Percentiles rank a stretch among this genome's conserved stretches.
These are phyloP conservation scores for Lissonota sp. DNA, from an alignment of 2,888 invertebrate genomes.

Conservation along the genomic window DNA sequence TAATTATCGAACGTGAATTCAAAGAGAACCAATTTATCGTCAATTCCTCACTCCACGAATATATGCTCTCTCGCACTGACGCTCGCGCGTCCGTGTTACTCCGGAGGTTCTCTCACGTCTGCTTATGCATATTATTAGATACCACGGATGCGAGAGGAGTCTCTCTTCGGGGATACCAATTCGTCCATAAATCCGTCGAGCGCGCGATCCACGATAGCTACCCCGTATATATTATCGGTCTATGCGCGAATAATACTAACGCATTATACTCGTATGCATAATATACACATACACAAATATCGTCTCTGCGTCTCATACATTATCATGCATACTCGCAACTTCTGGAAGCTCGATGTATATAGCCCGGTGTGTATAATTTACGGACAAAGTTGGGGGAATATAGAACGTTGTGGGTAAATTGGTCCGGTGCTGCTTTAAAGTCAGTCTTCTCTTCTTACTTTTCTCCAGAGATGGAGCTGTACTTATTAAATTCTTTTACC, in stretches of 20 bases:
- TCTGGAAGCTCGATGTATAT: conserved; percentile 16
- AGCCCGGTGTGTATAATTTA: conserved; percentile 10
- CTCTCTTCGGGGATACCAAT: conserved; percentile 53
- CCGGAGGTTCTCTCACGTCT: conserved; percentile 9
- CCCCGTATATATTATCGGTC: conserved; percentile 45
- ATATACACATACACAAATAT: background rate
- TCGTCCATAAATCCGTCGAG: conserved; percentile 63
- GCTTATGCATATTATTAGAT: conserved; percentile 41
- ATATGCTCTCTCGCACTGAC: background rate
- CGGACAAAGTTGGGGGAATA: no score
- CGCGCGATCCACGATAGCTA: conserved; percentile 59
- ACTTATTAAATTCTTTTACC: no score
- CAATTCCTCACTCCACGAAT: conserved; percentile 10
- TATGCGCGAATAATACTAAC: conserved; percentile 42
- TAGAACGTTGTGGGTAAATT: no score
- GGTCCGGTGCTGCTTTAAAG: no score
- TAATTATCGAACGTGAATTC: background rate
- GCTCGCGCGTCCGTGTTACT: conserved; percentile 31
- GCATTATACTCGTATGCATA: conserved; percentile 10
- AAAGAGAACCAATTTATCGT: conserved; percentile 31
- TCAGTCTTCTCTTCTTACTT: no score
- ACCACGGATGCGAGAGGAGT: conserved; percentile 7
- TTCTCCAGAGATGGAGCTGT: no score
- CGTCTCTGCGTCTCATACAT: background rate
- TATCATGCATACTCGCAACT: conserved; percentile 4